Evolutionary conservation across 2,888 invertebrate genomes (phyloP).

Genomic region (Oligia latruncula): DNA sequence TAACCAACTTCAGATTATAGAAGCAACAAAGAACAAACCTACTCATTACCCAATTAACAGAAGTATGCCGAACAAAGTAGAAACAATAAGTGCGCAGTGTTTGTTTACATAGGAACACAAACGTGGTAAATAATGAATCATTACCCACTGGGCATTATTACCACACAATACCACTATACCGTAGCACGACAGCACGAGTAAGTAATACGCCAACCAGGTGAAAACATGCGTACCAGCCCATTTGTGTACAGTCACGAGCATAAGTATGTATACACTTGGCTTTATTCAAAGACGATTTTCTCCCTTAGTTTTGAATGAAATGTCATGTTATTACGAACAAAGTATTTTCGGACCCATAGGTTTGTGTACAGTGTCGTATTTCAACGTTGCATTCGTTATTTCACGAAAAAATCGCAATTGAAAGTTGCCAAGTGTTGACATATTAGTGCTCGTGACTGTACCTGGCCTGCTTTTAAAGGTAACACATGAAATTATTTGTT

Average conservation of each 20-base stretch:
- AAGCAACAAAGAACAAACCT: slow-evolving; percentile 32
- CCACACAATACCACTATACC: slow-evolving; percentile 66
- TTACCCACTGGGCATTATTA: slow-evolving; percentile 60
- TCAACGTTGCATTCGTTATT: too few relatives aligned
- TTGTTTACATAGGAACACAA: slow-evolving; percentile 63
- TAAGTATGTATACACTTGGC: too few relatives aligned
- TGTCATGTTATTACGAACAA: too few relatives aligned
- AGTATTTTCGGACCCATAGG: too few relatives aligned
- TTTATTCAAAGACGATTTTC: too few relatives aligned
- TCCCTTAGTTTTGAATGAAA: too few relatives aligned
- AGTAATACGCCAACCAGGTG: slow-evolving; percentile 51
- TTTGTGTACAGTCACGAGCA: too few relatives aligned
- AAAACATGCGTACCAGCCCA: slow-evolving; percentile 45
- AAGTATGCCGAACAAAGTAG: slow-evolving; percentile 44
- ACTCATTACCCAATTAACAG: slow-evolving; percentile 31
- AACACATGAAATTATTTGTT: slow-evolving; percentile 32
- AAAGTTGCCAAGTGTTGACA: too few relatives aligned
- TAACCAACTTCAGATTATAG: slow-evolving; percentile 1
- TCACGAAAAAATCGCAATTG: too few relatives aligned
- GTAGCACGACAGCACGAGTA: slow-evolving; percentile 40
- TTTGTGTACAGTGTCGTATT: too few relatives aligned
- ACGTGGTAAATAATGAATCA: slow-evolving; percentile 67
- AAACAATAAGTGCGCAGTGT: slow-evolving; percentile 67
- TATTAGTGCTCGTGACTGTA: too few relatives aligned
- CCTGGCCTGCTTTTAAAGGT: slow-evolving; percentile 29